phyloP scores from a whole-genome alignment of 2,888 invertebrate genomes.

The Epinotia bilunana region DNA sequence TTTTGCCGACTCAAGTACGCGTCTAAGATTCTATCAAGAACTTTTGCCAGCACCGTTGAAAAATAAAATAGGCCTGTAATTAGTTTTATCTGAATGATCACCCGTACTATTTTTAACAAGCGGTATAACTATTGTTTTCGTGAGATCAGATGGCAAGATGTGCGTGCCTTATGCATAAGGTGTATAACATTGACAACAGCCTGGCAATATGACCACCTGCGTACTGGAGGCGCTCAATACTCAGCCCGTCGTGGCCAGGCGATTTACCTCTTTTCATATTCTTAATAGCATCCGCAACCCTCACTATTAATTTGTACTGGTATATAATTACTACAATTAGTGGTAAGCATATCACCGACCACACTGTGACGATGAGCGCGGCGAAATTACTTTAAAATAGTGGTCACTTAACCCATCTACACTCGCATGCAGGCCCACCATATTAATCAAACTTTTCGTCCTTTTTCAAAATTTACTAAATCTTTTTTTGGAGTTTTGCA shows the following conservation, averaged over 20 bases:
- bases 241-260: background rate
- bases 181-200: constrained; percentile 10
- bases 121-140: constrained; percentile 5
- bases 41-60: constrained; percentile 1
- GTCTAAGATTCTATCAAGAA: background rate
- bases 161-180: constrained; percentile 1
- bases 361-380: too few relatives aligned
- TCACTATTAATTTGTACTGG: too few relatives aligned
- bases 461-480: constrained; percentile 15
- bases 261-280: too few relatives aligned
- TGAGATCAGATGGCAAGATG: constrained; percentile 1
- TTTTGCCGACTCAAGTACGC: background rate
- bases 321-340: too few relatives aligned
- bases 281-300: too few relatives aligned
- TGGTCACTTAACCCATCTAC: constrained; percentile 10
- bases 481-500: constrained; percentile 2
- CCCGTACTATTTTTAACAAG: constrained; percentile 8
- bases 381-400: too few relatives aligned
- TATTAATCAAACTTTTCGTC: constrained; percentile 9
- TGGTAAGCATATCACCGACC: too few relatives aligned
- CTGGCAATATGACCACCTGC: constrained; percentile 6
- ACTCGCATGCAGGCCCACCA: background rate
- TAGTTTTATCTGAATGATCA: background rate
- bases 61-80: background rate
- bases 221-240: constrained; percentile 19